Conservation (phyloP, 2,888 invertebrate genomes). For the Clistopyga incitator region DNA sequence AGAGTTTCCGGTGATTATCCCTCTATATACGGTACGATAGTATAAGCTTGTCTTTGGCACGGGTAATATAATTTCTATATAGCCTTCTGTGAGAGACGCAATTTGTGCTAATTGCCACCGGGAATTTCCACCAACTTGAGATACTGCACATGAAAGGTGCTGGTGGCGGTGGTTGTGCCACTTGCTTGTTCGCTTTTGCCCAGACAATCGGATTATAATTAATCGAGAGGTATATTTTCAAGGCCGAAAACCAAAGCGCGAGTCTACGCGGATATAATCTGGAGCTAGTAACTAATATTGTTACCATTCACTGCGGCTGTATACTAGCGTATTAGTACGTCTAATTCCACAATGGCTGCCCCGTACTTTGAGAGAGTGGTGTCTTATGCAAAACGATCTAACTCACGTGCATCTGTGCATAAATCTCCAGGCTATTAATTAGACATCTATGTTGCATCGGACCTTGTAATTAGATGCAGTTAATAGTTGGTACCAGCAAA, state of each 20-base stretch:
- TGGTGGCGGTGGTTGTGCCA: constrained; percentile 5
- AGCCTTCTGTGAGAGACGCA: constrained; percentile 38
- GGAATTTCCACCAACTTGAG: constrained; percentile 47
- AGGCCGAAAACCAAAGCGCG: constrained; percentile 27
- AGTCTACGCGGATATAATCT: neutral
- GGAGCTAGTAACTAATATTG: neutral
- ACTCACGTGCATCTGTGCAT: constrained; percentile 81
- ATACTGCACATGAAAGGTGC: constrained; percentile 42
- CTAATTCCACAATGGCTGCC: constrained; percentile 12
- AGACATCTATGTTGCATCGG: constrained; percentile 81
- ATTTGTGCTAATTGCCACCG: constrained; percentile 55
- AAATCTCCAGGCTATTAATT: constrained; percentile 83
- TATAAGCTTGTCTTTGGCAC: constrained; percentile 1
- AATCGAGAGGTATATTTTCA: constrained; percentile 36
- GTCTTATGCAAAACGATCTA: constrained; percentile 80
- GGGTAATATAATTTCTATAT: constrained; percentile 41
- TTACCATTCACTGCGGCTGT: neutral
- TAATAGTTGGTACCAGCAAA: constrained; percentile 79
- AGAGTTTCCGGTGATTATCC: constrained; percentile 15
- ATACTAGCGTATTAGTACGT: constrained; percentile 11
- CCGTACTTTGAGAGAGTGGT: constrained; percentile 42
- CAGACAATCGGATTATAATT: constrained; percentile 55
- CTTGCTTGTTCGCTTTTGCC: constrained; percentile 13
- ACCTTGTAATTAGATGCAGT: constrained; percentile 84
- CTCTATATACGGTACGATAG: neutral